A percentile compares a stretch with the other conserved stretches of the same genome.
Evolutionary conservation across 2,113 vertebrate species (phyloP).

Genomic region (Gorsachius goisagi): DNA sequence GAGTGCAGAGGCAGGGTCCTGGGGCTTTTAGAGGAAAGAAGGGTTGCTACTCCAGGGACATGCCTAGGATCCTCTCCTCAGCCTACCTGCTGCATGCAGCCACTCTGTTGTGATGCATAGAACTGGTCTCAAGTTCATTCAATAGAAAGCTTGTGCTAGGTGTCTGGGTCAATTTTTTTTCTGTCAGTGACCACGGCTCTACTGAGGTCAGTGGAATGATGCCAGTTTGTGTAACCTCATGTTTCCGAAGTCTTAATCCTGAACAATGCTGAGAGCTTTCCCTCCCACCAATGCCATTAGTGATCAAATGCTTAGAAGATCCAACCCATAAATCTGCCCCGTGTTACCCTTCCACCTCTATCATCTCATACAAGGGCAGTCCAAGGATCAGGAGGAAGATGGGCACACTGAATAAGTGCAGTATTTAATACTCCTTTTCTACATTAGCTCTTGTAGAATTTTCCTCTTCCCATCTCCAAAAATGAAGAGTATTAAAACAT

Average conservation of each 20-base stretch:
- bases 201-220: not conserved
- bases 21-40: not conserved
- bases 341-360: not conserved
- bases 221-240: not conserved
- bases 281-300: not conserved
- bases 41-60: not conserved
- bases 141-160: not conserved
- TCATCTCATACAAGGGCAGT: not conserved
- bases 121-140: not conserved
- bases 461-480: not conserved
- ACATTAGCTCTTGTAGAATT: not conserved
- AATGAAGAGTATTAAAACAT: not conserved
- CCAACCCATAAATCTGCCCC: not conserved
- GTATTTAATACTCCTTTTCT: not conserved
- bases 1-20: not conserved
- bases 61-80: not conserved
- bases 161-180: not conserved
- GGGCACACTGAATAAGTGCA: not conserved
- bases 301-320: not conserved
- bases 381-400: not conserved
- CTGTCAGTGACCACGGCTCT: not conserved
- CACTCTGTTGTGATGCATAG: not conserved
- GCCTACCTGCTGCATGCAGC: rapidly evolving
- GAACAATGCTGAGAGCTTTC: not conserved
- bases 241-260: not conserved